Base-by-base conservation (phyloP, 1,140 invertebrate genomes). In the Hycleus phaleratus region DNA sequence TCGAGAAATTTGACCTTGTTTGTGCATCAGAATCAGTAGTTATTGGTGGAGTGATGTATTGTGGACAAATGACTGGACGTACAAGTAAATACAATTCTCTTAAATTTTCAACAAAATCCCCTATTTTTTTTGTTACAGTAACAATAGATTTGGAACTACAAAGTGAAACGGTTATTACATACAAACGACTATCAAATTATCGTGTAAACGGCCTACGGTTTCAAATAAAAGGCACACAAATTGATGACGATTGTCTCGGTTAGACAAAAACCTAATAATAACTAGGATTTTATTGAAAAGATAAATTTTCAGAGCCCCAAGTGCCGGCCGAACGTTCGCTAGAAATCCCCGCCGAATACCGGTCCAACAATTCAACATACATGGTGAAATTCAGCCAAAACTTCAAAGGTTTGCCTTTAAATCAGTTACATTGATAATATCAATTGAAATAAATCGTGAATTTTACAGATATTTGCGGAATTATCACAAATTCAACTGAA, bases 1-100 rank as follows among this genome's bases (percentile, higher is more conserved):
- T 65, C 26, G 60, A 65, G 50, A 53, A 51, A 12, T 62, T 65
- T 25, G 56, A 62, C 57, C 44, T 62, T 18, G 38, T 25, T 11
- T 65, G 63, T 56, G 38, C 25, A 46, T n/a, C 38, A 6, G 57
- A 62, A 18, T 57, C 53, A 25, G 18, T 65, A 39, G n/a, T 45
- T 24, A 53, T 60, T 39, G 57, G 58, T 58, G 57, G 57, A 8
- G 49, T 39, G 3, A 48, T 45, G 38, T 65, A 62, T 55, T 65
- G 63, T 46, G 63, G 63, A 44, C 46, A 55, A 47, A 46, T 62
- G 11, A 49, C 60, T 24, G 60, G 60, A 47, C 12, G 52, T 42
- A 50, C 24, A 47, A 49, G 63, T 65, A 62, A 38, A 40, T 10
- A 10, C 11, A 42, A 10, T n/a, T n/a, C 40, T 42, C 9, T 1